Evolutionary conservation across 2,113 vertebrate genomes (phyloP), one percentile per base, ranked within the genome.

Genomic region (Hippolais icterina): DNA sequence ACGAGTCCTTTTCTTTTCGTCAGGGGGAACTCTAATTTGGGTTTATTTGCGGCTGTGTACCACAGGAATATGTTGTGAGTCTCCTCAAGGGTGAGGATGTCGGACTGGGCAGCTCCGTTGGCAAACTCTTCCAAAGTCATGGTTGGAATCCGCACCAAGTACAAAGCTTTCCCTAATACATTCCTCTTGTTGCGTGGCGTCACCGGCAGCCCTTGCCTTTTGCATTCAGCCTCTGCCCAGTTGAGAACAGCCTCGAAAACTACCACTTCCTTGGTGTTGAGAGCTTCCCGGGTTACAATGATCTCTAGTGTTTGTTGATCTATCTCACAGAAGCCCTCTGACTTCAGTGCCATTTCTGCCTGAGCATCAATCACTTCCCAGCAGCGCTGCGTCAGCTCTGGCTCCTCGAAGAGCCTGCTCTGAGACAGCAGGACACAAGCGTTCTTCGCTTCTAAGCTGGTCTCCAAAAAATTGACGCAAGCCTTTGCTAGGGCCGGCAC

Each of bases 361-460:
- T 99, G 99, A 0, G 99, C 99, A 20, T 99, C 99, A 21, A 99
- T 99, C 82, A 99, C 99, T 97, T 99, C 99, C 99, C 99, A 99
- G 98, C 99, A 99, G 84, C 99, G 99, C 98, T 98, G 98, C 4
- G 98, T 99, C 96, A 99, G 98, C 96, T 99, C 99, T 0, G 99
- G 99, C 97, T 99, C 99, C 97, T 99, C 99, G 6, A 99, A 99
- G 72, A 99, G 98, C n/a, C 98, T 98, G 97, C 99, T 99, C 98
- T 99, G 99, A 44, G 99, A 99, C 35, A 99, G 98, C 97, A 99
- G 98, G 61, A 99, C 98, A 21, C 99, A 99, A 57, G 99, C 99
- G 2, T 99, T 99, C 93, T 98, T 98, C 1, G 99, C 99, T 91
- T 99, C 99, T 96, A 99, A 97, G 88, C 99, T 99, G 1, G 99